Percentiles rank a stretch among this genome's conserved stretches.
Evolutionary conservation across 2,113 vertebrate genomes (phyloP).

Genomic region (Chaenocephalus aceratus): DNA sequence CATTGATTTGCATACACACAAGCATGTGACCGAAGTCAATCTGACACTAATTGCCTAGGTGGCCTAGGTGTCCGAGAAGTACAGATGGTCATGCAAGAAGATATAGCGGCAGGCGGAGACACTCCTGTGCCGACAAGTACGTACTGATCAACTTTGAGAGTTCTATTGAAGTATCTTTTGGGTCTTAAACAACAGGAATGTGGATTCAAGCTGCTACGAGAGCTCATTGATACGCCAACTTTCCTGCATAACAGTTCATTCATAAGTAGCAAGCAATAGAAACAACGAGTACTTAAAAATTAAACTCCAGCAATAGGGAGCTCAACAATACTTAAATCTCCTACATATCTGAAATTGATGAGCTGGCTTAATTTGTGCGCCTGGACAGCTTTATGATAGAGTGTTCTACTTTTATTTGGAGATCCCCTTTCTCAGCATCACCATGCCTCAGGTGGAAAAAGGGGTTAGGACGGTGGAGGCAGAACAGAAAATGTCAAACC

Average conservation of each 20-base stretch:
- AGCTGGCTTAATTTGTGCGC: slow-evolving; percentile 20
- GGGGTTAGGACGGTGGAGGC: neutral
- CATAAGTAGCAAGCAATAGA: slow-evolving; percentile 39
- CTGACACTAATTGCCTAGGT: neutral
- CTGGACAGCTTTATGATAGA: slow-evolving; percentile 10
- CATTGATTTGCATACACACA: slow-evolving; percentile 8
- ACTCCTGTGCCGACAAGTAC: neutral
- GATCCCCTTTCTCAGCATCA: slow-evolving; percentile 50
- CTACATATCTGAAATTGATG: slow-evolving; percentile 30
- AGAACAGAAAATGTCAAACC: slow-evolving; percentile 72
- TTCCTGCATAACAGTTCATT: slow-evolving; percentile 24
- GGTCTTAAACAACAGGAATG: slow-evolving; percentile 3
- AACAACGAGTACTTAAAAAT: slow-evolving; percentile 17
- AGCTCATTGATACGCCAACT: slow-evolving; percentile 33
- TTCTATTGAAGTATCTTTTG: slow-evolving; percentile 15
- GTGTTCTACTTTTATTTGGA: slow-evolving; percentile 34
- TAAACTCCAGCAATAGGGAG: slow-evolving; percentile 8
- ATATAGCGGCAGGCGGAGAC: neutral
- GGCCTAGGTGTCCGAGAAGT: slow-evolving; percentile 14
- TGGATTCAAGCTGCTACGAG: slow-evolving; percentile 24
- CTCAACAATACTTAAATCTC: slow-evolving; percentile 21
- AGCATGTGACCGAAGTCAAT: neutral
- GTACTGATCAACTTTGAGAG: slow-evolving; percentile 3
- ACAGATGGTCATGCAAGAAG: slow-evolving; percentile 1
- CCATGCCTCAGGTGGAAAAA: slow-evolving; percentile 49